A percentile compares a stretch with the other conserved stretches of the same genome.
Evolutionary conservation across 1,140 invertebrate species (phyloP).

Genomic region (Calycopis cecrops): DNA sequence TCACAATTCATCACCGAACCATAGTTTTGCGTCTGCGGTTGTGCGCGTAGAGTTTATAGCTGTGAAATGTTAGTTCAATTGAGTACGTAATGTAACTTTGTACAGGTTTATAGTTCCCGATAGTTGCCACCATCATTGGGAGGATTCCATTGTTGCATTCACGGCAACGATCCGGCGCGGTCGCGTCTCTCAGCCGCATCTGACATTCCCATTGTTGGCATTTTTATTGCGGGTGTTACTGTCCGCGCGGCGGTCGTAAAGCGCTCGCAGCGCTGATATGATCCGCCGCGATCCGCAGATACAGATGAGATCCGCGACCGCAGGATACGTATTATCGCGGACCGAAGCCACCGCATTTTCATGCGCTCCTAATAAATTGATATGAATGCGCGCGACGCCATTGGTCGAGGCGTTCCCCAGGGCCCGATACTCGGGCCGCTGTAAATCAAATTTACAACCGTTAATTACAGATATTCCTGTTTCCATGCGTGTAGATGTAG

Average conservation of each 20-base stretch:
- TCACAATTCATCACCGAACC: too few relatives aligned
- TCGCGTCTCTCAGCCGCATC: conserved; percentile 65
- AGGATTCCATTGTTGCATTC: conserved; percentile 70
- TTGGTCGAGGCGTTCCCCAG: conserved; percentile 61
- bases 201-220: conserved; percentile 69
- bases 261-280: conserved; percentile 55
- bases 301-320: conserved; percentile 60
- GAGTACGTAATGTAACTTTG: conserved; percentile 2
- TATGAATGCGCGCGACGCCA: conserved; percentile 47
- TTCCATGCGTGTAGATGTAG: conserved; percentile 68
- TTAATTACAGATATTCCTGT: conserved; percentile 74
- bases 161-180: conserved; percentile 60
- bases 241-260: conserved; percentile 62
- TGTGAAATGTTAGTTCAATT: conserved; percentile 11
- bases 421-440: conserved; percentile 54
- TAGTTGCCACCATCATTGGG: conserved; percentile 64
- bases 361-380: conserved; percentile 73
- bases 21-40: conserved; percentile 11
- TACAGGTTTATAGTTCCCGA: conserved; percentile 47
- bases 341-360: conserved; percentile 67
- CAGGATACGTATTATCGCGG: conserved; percentile 56
- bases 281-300: conserved; percentile 46
- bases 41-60: conserved; percentile 23
- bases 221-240: conserved; percentile 70
- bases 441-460: conserved; percentile 74